phyloP scores from a whole-genome alignment of 2,888 invertebrate species.

The Mythimna impura region DNA sequence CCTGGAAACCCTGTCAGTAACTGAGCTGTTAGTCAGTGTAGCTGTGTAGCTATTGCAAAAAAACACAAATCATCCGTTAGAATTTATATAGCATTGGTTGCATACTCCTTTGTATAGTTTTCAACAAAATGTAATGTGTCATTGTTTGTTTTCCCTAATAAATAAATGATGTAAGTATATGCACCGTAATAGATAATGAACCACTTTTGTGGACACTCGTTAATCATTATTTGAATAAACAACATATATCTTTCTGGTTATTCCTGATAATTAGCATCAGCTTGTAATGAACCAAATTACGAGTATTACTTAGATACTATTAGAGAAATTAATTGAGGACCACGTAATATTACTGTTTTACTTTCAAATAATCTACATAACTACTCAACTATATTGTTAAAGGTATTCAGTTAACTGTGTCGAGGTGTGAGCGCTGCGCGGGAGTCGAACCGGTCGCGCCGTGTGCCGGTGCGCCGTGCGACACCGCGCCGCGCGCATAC shows the following conservation, averaged over 20 bases:
- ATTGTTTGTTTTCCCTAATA: no score
- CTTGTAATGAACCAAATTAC: neutral
- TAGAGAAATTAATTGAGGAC: neutral
- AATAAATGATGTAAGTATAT: no score
- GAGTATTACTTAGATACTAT: neutral
- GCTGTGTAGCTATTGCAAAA: neutral
- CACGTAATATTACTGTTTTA: neutral
- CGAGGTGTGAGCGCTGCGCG: slow-evolving; percentile 40
- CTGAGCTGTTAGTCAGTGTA: neutral
- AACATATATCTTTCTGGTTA: neutral
- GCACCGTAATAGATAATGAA: neutral
- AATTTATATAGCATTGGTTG: neutral
- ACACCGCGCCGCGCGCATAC: slow-evolving; percentile 3
- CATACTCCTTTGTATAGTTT: neutral
- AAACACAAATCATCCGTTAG: neutral
- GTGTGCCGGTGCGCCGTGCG: neutral
- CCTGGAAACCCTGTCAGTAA: no score
- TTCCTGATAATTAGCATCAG: neutral
- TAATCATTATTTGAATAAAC: neutral
- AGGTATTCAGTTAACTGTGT: slow-evolving; percentile 27
- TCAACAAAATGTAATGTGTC: no score
- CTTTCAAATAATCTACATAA: neutral
- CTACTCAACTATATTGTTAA: neutral
- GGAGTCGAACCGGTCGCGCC: slow-evolving; percentile 55
- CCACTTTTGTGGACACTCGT: neutral